These are phyloP conservation scores for Anhinga anhinga DNA, from an alignment of 2,113 vertebrate genomes.

Conservation along the genomic window DNA sequence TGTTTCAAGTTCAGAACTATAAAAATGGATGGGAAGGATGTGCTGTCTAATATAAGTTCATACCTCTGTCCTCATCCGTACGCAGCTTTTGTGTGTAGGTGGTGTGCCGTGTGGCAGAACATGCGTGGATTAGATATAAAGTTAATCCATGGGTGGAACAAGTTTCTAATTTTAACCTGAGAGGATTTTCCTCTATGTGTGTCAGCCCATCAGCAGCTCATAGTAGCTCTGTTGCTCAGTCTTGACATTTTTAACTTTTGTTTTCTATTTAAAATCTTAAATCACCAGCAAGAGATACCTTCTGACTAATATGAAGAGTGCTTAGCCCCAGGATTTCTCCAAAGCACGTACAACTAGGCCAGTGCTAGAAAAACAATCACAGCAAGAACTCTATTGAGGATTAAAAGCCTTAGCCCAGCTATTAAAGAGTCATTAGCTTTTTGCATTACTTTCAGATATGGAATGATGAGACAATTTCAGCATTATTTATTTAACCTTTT, in stretches of 20 bases:
- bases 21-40: background rate
- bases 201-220: background rate
- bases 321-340: background rate
- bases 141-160: slow-evolving; percentile 29
- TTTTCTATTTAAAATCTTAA: slow-evolving; percentile 4
- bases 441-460: background rate
- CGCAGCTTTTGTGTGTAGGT: background rate
- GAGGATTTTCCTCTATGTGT: background rate
- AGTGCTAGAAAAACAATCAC: background rate
- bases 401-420: background rate
- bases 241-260: background rate
- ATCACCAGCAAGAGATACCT: background rate
- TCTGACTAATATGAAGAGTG: background rate
- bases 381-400: background rate
- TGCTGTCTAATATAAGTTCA: background rate
- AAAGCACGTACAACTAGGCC: background rate
- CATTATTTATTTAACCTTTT: background rate
- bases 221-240: background rate
- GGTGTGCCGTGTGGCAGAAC: slow-evolving; percentile 14
- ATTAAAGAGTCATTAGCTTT: background rate
- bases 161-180: slow-evolving; percentile 48
- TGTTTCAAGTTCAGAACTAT: background rate
- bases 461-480: background rate
- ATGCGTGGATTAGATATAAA: slow-evolving; percentile 45
- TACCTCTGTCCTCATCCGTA: background rate